Evolutionary conservation across 2,113 vertebrate species (phyloP).

Genomic region (Trichechus manatus): DNA sequence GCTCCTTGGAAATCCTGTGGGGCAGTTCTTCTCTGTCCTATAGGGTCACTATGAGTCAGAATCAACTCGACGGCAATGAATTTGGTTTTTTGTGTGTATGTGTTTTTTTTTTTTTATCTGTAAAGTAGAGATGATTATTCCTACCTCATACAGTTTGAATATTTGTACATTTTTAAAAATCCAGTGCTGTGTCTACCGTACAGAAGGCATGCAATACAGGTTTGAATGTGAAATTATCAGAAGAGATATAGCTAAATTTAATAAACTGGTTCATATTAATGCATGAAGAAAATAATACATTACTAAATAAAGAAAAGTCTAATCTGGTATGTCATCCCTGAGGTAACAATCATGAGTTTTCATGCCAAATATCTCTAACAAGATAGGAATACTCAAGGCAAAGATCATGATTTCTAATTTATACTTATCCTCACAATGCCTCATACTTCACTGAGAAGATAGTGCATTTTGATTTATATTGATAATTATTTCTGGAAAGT

Average conservation of each 20-base stretch:
- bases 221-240: conserved; percentile 37
- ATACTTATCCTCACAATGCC: neutral
- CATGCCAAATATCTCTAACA: neutral
- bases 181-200: neutral
- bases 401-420: neutral
- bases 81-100: too few relatives aligned
- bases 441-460: conserved; percentile 4
- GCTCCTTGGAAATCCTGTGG: neutral
- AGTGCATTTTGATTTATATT: neutral
- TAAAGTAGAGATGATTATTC: conserved; percentile 34
- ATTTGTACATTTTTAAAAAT: neutral
- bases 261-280: neutral
- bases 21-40: too few relatives aligned
- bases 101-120: too few relatives aligned
- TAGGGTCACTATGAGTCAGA: too few relatives aligned
- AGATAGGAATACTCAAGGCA: neutral
- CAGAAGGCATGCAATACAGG: neutral
- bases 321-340: neutral
- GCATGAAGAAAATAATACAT: neutral
- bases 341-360: neutral
- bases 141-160: conserved; percentile 5
- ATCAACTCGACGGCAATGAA: too few relatives aligned
- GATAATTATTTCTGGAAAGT: neutral
- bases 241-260: neutral
- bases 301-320: neutral